Base-by-base conservation (phyloP, 2,888 invertebrate species). In the Acleris cristana region DNA sequence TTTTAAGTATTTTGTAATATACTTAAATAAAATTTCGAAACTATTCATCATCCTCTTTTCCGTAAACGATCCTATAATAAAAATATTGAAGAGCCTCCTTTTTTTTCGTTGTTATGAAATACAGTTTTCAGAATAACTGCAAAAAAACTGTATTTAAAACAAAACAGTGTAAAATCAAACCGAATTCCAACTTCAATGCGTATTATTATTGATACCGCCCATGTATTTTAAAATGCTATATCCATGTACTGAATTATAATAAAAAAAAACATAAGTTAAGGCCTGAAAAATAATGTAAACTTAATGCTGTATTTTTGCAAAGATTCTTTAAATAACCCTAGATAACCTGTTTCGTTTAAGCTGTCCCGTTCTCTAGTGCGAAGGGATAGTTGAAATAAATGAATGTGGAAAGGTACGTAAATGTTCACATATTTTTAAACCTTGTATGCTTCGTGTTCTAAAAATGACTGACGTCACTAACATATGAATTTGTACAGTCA, bases 261-360 rank as follows among this genome's bases (percentile, higher is more conserved):
- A 60, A 70, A 56, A 65, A 53, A 45, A 48, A 48, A 44, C 23
- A 57, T 69, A 64, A 34, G 59, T 6, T 71, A 71, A 72, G 71
- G 70, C 71, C 69, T 70, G 72, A 64, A 60, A 34, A 76, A 76
- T 63, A 72, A 73, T 79, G 74, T 76, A 49, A 63, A 56, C 61
- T 59, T 73, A 77, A 76, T 77, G 85, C 87, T 86, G 87, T 90
- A 89, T 89, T 90, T 90, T 90, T 90, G 90, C 90, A 89, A 84
- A 81, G 77, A 73, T 69, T 65, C 76, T 73, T 76, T 73, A 76
- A 65, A 57, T 49, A n/a, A 52, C 40, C 57, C 45, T 67, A 49
- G 52, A 8, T 48, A 67, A 44, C 56, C 61, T 48, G 58, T 57
- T 65, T 51, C 7, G 53, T 30, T 57, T 34, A 49, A 40, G 21